Base-by-base conservation (phyloP, 1,140 invertebrate genomes). In the Pararge aegeria region DNA sequence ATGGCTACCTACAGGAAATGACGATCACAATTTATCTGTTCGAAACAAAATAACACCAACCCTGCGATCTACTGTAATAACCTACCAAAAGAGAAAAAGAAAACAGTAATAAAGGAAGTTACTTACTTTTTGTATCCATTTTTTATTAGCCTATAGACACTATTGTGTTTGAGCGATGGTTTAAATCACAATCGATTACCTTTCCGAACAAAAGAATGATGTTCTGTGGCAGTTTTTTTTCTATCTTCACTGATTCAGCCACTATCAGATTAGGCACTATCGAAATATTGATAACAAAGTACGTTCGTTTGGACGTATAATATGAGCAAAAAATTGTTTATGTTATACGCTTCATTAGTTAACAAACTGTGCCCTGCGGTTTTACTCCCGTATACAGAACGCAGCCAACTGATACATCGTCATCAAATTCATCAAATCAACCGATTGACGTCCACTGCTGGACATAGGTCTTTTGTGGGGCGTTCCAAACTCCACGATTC, bases 41-140 rank as follows among this genome's bases (percentile, higher is more conserved):
- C 27, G 27, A 27, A 27, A 27, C 5, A 9, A 27, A 27, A 7
- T 9, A 27, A 5, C n/a, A n/a, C n/a, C n/a, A n/a, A n/a, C n/a
- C n/a, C n/a, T n/a, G n/a, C n/a, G n/a, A n/a, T n/a, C n/a, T n/a
- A n/a, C n/a, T n/a, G n/a, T n/a, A 34, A 34, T 34, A 12, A 12
- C 3, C 30, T 1, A 12, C 3, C 7, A 34, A 34, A 0, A 12
- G 7, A n/a, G 7, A 34, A n/a, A 34, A 34, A 18, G 5, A 7
- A 15, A 9, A 42, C 38, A 42, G 13, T 6, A 42, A 42, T 18
- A 16, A 16, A 42, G 38, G 13, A 18, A 42, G 34, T 42, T 42
- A 42, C 38, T 42, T 9, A 42, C 38, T 42, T 42, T 42, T 42
- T 42, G 38, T 16, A 10, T 42, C 38, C 38, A 42, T 42, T 42